Percentiles rank a stretch among this genome's conserved stretches.
These are phyloP conservation scores for Catalaphyllia jardinei DNA, from an alignment of 64 coral and sea anemone genomes.

Conservation along the genomic window DNA sequence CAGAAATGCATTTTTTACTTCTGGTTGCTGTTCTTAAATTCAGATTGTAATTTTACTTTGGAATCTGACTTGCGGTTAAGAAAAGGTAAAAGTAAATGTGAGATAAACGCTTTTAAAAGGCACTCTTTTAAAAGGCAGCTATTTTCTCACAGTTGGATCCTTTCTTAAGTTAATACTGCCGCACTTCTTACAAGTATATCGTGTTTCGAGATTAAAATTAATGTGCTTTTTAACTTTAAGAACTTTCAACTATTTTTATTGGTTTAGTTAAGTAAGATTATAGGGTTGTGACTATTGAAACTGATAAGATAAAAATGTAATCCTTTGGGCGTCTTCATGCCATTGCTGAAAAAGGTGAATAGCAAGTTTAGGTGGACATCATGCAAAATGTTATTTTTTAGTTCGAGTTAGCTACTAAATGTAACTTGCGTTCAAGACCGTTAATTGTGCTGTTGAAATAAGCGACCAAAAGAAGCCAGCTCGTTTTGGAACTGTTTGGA, in stretches of 20 bases:
- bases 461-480: not conserved
- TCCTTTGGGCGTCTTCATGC: not conserved
- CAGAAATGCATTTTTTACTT: too few species aligned
- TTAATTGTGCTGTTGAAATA: not conserved
- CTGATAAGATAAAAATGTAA: slow-evolving; percentile 1
- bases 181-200: not conserved
- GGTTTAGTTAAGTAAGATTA: slow-evolving; percentile 21
- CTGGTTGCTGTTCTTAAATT: too few species aligned
- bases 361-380: too few species aligned
- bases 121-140: not conserved
- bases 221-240: not conserved
- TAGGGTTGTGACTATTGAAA: not conserved
- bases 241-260: slow-evolving; percentile 11
- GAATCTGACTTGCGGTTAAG: too few species aligned
- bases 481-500: not conserved
- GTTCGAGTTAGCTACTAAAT: not conserved
- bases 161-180: not conserved
- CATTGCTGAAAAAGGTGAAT: not conserved
- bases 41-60: too few species aligned
- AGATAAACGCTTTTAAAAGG: not conserved
- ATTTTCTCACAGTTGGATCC: not conserved
- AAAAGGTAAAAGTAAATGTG: too few species aligned
- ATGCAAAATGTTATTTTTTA: not conserved
- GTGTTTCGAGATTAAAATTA: not conserved
- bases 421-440: not conserved